A percentile compares a stretch with the other conserved stretches of the same genome.
Conservation (phyloP, 2,888 invertebrate species). For the Amiota communis region DNA sequence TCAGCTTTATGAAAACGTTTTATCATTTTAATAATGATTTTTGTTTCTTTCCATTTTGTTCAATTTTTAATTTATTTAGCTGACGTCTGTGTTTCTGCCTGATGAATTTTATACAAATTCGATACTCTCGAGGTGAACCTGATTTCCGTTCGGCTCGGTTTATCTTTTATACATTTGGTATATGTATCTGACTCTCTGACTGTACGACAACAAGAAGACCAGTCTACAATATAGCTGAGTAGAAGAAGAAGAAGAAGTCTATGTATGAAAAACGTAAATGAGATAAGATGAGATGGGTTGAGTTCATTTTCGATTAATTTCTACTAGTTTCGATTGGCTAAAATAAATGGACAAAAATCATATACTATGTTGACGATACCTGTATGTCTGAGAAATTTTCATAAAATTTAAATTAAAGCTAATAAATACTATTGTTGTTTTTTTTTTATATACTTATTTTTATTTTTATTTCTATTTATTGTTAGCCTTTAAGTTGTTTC, state of each 20-base stretch:
- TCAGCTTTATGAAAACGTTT: too few relatives aligned
- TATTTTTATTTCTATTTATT: slow-evolving; percentile 34
- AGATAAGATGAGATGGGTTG: slow-evolving; percentile 2
- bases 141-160: slow-evolving; percentile 45
- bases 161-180: not conserved
- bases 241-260: slow-evolving; percentile 13
- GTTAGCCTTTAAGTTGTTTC: slow-evolving; percentile 35
- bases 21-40: slow-evolving; percentile 30
- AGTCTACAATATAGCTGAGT: not conserved
- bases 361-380: not conserved
- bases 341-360: slow-evolving; percentile 8
- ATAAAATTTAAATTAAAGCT: slow-evolving; percentile 65
- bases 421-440: slow-evolving; percentile 61
- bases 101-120: slow-evolving; percentile 65
- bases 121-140: slow-evolving; percentile 68
- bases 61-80: slow-evolving; percentile 41
- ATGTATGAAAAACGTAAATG: not conserved
- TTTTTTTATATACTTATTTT: slow-evolving; percentile 30
- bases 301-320: not conserved
- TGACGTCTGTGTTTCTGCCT: slow-evolving; percentile 58
- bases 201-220: not conserved
- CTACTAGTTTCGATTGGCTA: slow-evolving; percentile 26
- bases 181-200: not conserved
- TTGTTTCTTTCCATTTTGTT: slow-evolving; percentile 23
- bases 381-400: slow-evolving; percentile 16